These are phyloP conservation scores for Engystomops pustulosus DNA, from an alignment of 2,113 vertebrate species.

Conservation along the genomic window DNA sequence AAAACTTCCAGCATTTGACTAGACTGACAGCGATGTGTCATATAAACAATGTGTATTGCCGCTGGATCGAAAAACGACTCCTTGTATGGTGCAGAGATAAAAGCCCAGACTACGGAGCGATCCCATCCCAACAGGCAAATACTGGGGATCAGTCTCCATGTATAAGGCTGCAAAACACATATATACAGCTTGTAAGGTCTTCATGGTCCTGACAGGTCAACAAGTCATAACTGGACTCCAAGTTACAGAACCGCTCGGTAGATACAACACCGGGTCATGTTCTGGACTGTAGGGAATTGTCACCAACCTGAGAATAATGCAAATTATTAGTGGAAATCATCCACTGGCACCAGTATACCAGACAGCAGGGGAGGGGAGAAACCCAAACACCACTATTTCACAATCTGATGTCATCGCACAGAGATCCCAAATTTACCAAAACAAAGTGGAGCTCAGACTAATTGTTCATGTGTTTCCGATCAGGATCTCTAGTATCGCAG, in stretches of 20 bases:
- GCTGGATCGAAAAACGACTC: not conserved
- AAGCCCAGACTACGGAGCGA: not conserved
- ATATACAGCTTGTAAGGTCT: too few relatives aligned
- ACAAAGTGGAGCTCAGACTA: not conserved
- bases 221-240: too few relatives aligned
- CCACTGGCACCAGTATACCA: too few relatives aligned
- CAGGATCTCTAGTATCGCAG: not conserved
- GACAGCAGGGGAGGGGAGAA: not conserved
- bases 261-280: too few relatives aligned
- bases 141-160: not conserved
- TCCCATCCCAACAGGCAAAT: not conserved
- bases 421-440: not conserved
- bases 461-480: constrained; percentile 33
- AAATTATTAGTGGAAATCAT: too few relatives aligned
- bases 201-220: too few relatives aligned
- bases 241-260: too few relatives aligned
- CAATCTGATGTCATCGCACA: not conserved
- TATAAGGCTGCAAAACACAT: not conserved
- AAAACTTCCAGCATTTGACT: not conserved
- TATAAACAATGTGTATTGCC: not conserved
- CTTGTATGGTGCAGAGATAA: not conserved
- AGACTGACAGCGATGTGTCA: not conserved
- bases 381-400: not conserved
- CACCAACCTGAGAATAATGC: too few relatives aligned
- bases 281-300: too few relatives aligned